Percentiles rank a stretch among this genome's conserved stretches.
Evolutionary conservation across 2,888 invertebrate genomes (phyloP).

Genomic region (Acleris cristana): DNA sequence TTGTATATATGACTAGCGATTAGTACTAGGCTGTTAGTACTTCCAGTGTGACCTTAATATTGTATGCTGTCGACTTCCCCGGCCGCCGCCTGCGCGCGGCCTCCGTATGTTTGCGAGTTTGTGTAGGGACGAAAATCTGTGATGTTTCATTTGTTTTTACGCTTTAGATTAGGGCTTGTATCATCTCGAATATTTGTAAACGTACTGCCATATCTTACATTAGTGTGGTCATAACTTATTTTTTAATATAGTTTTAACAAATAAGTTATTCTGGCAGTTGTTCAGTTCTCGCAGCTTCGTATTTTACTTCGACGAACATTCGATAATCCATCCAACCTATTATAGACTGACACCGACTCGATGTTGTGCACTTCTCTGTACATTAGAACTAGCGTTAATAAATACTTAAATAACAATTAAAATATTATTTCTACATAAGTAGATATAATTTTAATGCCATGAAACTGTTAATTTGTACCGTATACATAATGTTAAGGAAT

Average conservation of each 20-base stretch:
- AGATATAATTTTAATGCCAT: conserved; percentile 63
- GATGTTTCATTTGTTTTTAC: conserved; percentile 65
- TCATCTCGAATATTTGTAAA: conserved; percentile 42
- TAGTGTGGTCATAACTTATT: conserved; percentile 39
- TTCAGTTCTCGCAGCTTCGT: conserved; percentile 50
- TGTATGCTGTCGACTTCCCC: conserved; percentile 57
- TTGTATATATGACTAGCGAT: conserved; percentile 71
- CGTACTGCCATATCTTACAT: conserved; percentile 55
- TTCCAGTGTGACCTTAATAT: conserved; percentile 80
- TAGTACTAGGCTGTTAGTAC: conserved; percentile 70
- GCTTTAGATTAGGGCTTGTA: conserved; percentile 55
- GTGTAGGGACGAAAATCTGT: conserved; percentile 75
- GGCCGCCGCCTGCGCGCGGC: no score
- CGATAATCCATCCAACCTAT: conserved; percentile 80
- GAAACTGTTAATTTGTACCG: conserved; percentile 51
- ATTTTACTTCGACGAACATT: conserved; percentile 49
- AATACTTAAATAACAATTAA: conserved; percentile 59
- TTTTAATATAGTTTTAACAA: conserved; percentile 27
- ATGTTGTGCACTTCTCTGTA: conserved; percentile 81
- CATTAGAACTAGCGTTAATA: conserved; percentile 68
- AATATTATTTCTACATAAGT: conserved; percentile 46
- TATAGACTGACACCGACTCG: conserved; percentile 81
- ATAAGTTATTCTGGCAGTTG: conserved; percentile 31
- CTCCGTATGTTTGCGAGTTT: conserved; percentile 56
- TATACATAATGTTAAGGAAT: conserved; percentile 63